phyloP scores from a whole-genome alignment of 2,797 vertebrate genomes.

The Lophotriccus pileatus region DNA sequence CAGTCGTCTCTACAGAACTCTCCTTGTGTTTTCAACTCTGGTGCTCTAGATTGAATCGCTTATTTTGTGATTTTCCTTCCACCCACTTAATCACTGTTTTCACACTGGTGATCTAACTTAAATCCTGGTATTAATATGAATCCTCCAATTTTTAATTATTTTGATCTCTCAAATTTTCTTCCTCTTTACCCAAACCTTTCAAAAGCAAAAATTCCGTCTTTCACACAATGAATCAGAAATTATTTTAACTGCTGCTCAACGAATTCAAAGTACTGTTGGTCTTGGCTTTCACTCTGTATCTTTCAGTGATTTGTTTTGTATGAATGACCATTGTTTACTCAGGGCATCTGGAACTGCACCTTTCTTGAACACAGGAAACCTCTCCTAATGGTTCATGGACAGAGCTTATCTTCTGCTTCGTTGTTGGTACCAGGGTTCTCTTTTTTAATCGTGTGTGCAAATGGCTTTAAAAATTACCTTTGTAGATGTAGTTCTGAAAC shows the following conservation, averaged over 20 bases:
- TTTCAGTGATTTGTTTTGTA: conserved; percentile 65
- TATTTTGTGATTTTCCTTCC: conserved; percentile 27
- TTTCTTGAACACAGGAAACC: neutral
- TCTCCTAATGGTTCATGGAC: neutral
- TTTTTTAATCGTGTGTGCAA: conserved; percentile 68
- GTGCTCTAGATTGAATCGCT: conserved; percentile 9
- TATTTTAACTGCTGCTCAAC: conserved; percentile 20
- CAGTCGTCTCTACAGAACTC: conserved; percentile 27
- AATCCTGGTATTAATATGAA: conserved; percentile 20
- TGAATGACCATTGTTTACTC: conserved; percentile 61
- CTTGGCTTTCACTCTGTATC: conserved; percentile 84
- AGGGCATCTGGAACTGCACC: conserved; percentile 66
- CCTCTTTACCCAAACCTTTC: conserved; percentile 28
- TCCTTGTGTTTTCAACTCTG: conserved; percentile 29
- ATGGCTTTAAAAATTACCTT: conserved; percentile 65
- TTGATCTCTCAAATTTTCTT: conserved; percentile 42
- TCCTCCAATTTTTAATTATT: conserved; percentile 21
- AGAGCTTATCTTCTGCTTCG: conserved; percentile 37
- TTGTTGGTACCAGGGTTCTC: conserved; percentile 67
- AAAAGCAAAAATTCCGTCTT: conserved; percentile 36
- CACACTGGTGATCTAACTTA: conserved; percentile 42
- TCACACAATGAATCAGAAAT: conserved; percentile 51
- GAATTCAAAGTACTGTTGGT: conserved; percentile 93
- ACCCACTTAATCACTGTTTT: conserved; percentile 28
- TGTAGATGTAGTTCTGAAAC: neutral